These are phyloP conservation scores for Caiman crocodilus DNA, from an alignment of 2,797 vertebrate genomes.

Conservation along the genomic window DNA sequence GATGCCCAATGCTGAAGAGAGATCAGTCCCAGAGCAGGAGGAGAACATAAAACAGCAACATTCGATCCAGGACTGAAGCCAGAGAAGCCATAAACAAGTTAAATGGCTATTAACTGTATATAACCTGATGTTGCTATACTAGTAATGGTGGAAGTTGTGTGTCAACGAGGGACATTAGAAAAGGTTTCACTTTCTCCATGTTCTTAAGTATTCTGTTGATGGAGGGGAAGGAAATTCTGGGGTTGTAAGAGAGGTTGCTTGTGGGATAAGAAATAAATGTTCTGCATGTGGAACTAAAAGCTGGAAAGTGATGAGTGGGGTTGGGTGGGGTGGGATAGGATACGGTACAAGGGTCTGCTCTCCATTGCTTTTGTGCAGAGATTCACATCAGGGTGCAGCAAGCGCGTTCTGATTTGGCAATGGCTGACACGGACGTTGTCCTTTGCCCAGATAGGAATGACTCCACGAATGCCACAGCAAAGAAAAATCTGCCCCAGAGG, in stretches of 20 bases:
- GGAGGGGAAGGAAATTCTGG: background rate
- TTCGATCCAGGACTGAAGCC: slow-evolving; percentile 32
- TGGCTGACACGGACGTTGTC: too few relatives aligned
- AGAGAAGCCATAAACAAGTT: slow-evolving; percentile 32
- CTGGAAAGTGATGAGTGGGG: background rate
- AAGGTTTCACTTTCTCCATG: background rate
- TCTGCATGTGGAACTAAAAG: accelerated
- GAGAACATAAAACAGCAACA: background rate
- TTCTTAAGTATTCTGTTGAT: slow-evolving; percentile 18
- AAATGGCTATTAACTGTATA: background rate
- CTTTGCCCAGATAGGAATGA: background rate
- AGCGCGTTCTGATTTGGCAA: background rate
- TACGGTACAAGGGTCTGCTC: background rate
- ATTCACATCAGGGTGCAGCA: background rate
- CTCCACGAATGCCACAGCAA: accelerated
- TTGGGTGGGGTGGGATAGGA: background rate
- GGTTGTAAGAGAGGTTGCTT: background rate
- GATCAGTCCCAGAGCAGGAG: accelerated
- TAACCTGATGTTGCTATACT: slow-evolving; percentile 10
- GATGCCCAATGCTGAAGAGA: background rate
- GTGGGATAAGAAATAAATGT: background rate
- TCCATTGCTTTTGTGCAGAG: background rate
- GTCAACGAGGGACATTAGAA: background rate
- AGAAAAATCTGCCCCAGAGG: background rate
- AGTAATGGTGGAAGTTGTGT: background rate